Base-by-base conservation (phyloP, 2,113 vertebrate genomes). In the Sigmodon hispidus region DNA sequence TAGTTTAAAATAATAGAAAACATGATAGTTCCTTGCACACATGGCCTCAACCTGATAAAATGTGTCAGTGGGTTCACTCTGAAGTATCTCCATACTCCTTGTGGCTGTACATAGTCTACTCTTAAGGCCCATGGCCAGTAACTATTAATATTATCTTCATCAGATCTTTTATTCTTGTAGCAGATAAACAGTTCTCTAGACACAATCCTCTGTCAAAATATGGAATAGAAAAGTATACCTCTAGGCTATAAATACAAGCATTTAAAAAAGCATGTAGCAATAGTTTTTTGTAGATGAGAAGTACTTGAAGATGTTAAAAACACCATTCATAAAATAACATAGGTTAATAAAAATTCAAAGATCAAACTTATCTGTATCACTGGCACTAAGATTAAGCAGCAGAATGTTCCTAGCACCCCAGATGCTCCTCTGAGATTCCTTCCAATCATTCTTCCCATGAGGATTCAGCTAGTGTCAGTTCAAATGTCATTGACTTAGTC, bases 201-300 rank as follows among this genome's bases (percentile, higher is more conserved):
- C 16, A 26, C 1, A 88, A 3, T 21, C 31, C 7, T 87, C 57
- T 59, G 72, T 79, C 45, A 89, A 87, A 94, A 86, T 21, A 31
- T 77, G 29, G 15, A 55, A 40, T 83, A 67, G 75, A 40, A 81
- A 81, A 61, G 2, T 89, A 48, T 24, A 79, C 5, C 13, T 85
- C 48, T 59, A 75, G 73, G 57, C 16, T 48, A 36, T 15, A 91
- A 40, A n/a, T 90, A 77, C n/a, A 7, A 81, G 67, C 45, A 75
- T 26, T n/a, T n/a, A n/a, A n/a, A 75, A 85, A 80, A 72, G 43
- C 8, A 9, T 11, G 1, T 55, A 15, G 61, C 43, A 87, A 86
- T 63, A 52, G 45, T 45, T 87, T 85, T 90, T 83, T 76, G 5
- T 57, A 55, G 17, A 90, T 90, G 89, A 63, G 50, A 94, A 89